phyloP scores from a whole-genome alignment of 2,888 invertebrate genomes.

The Chrysopilus asiliformis region DNA sequence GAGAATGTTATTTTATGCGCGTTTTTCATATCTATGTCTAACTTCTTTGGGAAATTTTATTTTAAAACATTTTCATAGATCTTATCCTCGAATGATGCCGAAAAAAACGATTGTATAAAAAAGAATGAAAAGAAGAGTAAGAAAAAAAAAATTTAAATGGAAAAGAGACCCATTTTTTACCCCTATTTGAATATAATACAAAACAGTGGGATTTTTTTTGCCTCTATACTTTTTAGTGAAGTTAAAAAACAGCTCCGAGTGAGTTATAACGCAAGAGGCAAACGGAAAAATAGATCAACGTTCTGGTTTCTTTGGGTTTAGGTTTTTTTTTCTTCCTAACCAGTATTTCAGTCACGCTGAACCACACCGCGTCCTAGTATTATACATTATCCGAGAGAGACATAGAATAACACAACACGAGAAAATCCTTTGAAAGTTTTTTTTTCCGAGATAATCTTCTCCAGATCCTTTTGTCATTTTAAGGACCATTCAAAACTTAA shows the following conservation, averaged over 20 bases:
- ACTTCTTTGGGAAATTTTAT: slow-evolving; percentile 1
- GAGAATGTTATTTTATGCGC: no score
- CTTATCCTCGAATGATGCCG: background rate
- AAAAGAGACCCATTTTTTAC: no score
- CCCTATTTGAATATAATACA: no score
- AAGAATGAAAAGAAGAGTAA: background rate
- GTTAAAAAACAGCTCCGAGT: no score
- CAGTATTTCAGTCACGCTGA: background rate
- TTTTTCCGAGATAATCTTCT: slow-evolving; percentile 9
- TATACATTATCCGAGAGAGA: background rate
- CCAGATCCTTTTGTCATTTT: slow-evolving; percentile 9
- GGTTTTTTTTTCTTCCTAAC: slow-evolving; percentile 1
- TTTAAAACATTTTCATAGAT: slow-evolving; percentile 10
- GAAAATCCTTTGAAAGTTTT: slow-evolving; percentile 7
- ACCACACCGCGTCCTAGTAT: background rate
- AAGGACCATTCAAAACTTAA: slow-evolving; percentile 7
- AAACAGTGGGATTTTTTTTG: no score
- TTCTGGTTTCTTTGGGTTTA: no score
- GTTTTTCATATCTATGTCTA: no score
- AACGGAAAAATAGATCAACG: no score
- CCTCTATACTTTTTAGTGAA: no score
- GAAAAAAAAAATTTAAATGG: background rate
- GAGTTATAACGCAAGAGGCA: no score
- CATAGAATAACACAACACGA: slow-evolving; percentile 2
- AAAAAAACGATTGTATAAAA: background rate